Conservation (phyloP, 2,113 vertebrate species). For the Cisticola juncidis region DNA sequence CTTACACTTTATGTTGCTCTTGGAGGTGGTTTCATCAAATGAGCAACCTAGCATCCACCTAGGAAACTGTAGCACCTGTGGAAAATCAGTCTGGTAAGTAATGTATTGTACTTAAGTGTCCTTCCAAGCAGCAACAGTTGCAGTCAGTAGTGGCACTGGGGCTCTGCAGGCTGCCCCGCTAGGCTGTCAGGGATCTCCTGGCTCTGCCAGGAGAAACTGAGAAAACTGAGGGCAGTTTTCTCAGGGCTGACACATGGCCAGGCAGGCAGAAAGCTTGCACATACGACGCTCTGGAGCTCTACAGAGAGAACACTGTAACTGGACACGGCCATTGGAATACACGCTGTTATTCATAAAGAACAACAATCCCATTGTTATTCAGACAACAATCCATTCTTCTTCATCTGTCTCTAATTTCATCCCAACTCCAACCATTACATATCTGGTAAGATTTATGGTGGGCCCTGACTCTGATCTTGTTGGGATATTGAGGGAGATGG, state of each 20-base stretch:
- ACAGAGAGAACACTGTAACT: neutral
- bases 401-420: neutral
- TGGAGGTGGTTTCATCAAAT: neutral
- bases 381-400: neutral
- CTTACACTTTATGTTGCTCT: neutral
- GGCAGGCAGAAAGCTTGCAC: neutral
- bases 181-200: neutral
- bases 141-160: neutral
- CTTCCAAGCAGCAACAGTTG: neutral
- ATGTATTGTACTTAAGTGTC: neutral
- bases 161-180: neutral
- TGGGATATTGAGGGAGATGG: neutral
- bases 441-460: neutral
- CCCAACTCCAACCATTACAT: neutral
- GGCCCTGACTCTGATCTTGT: fast-evolving
- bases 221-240: neutral
- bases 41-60: neutral
- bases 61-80: neutral
- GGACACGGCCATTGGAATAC: neutral
- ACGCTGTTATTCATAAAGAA: neutral
- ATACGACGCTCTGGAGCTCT: neutral
- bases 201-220: neutral
- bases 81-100: neutral
- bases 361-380: neutral
- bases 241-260: neutral